These are phyloP conservation scores for Archocentrus centrarchus DNA, from an alignment of 2,113 vertebrate species.

Conservation along the genomic window DNA sequence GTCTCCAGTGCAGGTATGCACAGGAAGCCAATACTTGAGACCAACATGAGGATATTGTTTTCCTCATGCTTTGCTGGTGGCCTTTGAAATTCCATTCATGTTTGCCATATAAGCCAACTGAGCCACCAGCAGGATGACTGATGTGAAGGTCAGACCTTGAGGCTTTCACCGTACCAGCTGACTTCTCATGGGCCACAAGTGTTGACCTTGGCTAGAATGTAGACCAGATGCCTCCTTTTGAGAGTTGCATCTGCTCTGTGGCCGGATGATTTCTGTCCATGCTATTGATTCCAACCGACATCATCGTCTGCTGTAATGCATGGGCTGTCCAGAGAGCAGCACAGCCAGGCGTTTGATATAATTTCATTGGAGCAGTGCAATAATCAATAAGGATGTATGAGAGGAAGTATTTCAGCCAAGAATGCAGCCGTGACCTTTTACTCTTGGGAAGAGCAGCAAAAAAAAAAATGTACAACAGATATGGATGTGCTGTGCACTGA, in stretches of 20 bases:
- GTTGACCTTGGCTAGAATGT: constrained; percentile 61
- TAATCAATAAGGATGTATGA: constrained; percentile 53
- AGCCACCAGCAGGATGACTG: constrained; percentile 55
- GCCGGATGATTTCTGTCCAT: constrained; percentile 7
- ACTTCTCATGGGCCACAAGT: constrained; percentile 48
- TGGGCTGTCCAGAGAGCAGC: constrained; percentile 15
- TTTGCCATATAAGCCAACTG: constrained; percentile 56
- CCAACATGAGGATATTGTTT: constrained; percentile 22
- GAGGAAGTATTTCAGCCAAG: background rate
- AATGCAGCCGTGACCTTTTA: constrained; percentile 19
- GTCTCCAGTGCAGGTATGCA: background rate
- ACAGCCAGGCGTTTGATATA: constrained; percentile 9
- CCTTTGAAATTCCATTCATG: constrained; percentile 70
- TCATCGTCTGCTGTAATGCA: constrained; percentile 35
- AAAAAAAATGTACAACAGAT: constrained; percentile 10
- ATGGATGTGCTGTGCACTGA: constrained; percentile 16
- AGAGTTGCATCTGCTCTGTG: background rate
- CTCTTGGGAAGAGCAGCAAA: background rate
- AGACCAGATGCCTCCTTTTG: constrained; percentile 50
- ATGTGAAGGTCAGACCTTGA: constrained; percentile 61
- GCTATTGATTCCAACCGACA: constrained; percentile 34
- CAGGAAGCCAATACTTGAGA: background rate
- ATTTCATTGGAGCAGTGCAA: constrained; percentile 20
- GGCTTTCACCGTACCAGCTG: constrained; percentile 58
- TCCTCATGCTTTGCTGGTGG: constrained; percentile 24